A percentile compares a stretch with the other conserved stretches of the same genome.
These are phyloP conservation scores for Phoxinus dragarum DNA, from an alignment of 2,797 vertebrate genomes.

Conservation along the genomic window DNA sequence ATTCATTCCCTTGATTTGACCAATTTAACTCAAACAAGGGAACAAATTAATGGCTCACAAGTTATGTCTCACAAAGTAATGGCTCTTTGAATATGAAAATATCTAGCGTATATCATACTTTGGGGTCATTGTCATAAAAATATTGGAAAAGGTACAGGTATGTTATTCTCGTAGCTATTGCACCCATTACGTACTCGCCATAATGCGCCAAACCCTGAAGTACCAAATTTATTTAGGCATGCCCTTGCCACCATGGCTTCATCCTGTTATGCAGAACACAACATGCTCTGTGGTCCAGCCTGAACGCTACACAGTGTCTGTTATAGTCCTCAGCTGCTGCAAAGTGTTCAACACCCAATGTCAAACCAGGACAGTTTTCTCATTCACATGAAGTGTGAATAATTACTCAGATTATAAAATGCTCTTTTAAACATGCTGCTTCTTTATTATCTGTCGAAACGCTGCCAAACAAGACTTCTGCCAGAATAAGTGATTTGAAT, in stretches of 20 bases:
- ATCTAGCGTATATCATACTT: background rate
- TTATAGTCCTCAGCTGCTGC: background rate
- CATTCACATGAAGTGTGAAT: background rate
- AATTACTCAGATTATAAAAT: background rate
- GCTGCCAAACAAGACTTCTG: background rate
- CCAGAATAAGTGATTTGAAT: background rate
- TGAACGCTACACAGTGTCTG: background rate
- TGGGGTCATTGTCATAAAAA: background rate
- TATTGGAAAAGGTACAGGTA: background rate
- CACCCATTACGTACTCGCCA: background rate
- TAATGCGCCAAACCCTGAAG: background rate
- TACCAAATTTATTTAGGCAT: background rate
- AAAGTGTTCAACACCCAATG: background rate
- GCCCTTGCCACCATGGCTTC: background rate
- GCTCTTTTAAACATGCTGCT: background rate
- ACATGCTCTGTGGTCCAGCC: background rate
- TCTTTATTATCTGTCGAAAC: background rate
- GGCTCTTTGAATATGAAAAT: background rate
- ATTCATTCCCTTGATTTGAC: background rate
- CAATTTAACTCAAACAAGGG: background rate
- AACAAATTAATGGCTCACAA: background rate
- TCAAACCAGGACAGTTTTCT: background rate
- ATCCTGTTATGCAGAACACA: background rate
- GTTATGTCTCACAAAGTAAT: background rate
- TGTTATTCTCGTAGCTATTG: background rate